A percentile compares a stretch with the other conserved stretches of the same genome.
phyloP scores from a whole-genome alignment of 2,888 invertebrate species.

The Siphonodentalium dalli region DNA sequence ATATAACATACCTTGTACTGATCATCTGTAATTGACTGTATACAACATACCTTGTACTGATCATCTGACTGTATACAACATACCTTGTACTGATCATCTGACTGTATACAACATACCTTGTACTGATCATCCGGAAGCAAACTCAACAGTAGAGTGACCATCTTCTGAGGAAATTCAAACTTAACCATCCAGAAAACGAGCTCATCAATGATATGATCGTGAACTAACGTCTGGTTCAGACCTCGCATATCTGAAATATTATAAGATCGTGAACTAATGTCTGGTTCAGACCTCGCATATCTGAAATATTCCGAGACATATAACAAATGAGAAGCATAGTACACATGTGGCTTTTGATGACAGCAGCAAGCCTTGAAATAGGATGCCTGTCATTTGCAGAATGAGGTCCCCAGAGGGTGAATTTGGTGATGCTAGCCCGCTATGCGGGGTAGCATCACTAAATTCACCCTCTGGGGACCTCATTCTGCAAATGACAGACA shows the following conservation, averaged over 20 bases:
- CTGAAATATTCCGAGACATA: background rate
- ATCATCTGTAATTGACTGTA: no score
- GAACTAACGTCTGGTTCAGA: conserved; percentile 42
- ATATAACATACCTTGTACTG: no score
- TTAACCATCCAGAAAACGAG: conserved; percentile 98
- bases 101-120: conserved; percentile 78
- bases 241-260: conserved; percentile 40
- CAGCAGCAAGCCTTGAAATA: background rate
- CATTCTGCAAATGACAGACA: no score
- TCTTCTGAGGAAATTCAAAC: conserved; percentile 95
- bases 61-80: no score
- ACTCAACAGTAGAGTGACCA: conserved; percentile 91
- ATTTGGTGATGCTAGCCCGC: no score
- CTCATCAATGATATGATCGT: conserved; percentile 74
- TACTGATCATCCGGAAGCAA: conserved; percentile 95
- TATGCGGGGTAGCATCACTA: no score
- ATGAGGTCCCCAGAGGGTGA: background rate
- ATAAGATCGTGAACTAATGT: background rate
- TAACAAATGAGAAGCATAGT: background rate
- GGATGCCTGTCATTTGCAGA: background rate
- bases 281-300: background rate
- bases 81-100: no score
- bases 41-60: no score
- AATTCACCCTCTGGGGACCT: no score
- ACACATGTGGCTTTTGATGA: background rate